Evolutionary conservation across 2,797 vertebrate species (phyloP).

Genomic region (Coilia nasus): DNA sequence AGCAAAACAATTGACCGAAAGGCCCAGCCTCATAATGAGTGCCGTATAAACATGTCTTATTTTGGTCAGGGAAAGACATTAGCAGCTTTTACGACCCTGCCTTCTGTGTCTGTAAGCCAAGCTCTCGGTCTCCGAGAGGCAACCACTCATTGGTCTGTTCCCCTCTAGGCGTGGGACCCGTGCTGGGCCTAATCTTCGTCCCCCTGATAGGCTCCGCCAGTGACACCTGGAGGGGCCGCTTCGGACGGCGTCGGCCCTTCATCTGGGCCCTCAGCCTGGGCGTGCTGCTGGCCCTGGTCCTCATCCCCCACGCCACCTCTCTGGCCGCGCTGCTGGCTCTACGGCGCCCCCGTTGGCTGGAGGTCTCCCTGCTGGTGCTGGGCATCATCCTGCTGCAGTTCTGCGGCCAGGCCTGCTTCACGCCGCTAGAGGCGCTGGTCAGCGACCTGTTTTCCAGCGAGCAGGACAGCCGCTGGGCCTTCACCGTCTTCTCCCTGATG

Average conservation of each 20-base stretch:
- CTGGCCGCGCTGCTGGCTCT: slow-evolving; percentile 68
- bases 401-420: slow-evolving; percentile 85
- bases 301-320: slow-evolving; percentile 76
- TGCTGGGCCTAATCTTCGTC: slow-evolving; percentile 80
- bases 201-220: slow-evolving; percentile 81
- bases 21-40: background rate
- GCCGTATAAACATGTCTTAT: background rate
- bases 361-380: slow-evolving; percentile 78
- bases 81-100: background rate
- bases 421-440: slow-evolving; percentile 82
- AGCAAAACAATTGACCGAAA: background rate
- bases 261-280: slow-evolving; percentile 84
- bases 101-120: no score
- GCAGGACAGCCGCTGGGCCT: slow-evolving; percentile 79
- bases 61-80: background rate
- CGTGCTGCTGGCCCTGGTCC: slow-evolving; percentile 78
- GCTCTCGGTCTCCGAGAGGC: background rate
- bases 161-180: slow-evolving; percentile 79
- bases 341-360: slow-evolving; percentile 56
- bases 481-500: slow-evolving; percentile 84
- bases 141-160: background rate
- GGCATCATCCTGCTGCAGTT: slow-evolving; percentile 82
- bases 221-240: slow-evolving; percentile 81
- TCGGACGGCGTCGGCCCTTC: slow-evolving; percentile 83
- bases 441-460: slow-evolving; percentile 84